Base-by-base conservation (phyloP, 2,888 invertebrate species). In the Drosophila sordidapex region DNA sequence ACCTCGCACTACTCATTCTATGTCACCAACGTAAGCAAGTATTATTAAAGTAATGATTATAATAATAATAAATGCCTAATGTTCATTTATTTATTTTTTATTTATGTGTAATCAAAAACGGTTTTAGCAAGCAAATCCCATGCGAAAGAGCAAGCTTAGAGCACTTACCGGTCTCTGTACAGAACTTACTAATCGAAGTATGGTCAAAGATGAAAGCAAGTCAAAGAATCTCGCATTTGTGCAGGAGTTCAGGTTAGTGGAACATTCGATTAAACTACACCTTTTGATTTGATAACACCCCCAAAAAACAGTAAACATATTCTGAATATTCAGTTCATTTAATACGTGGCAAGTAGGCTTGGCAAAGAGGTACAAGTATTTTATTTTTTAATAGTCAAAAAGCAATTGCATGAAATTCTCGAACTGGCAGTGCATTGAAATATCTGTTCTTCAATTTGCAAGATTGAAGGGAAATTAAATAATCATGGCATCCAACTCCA, bases 401-500 rank as follows among this genome's bases (percentile, higher is more conserved):
- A 21, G 13, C 1, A 7, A 2, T 56, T 57, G 4, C 43, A 56
- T 15, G 29, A 35, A 11, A 35, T 15, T 29, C 3, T 60, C 25
- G 8, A 43, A 7, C 10, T 33, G 13, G n/a, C 6, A 38, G 29
- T 49, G 33, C 40, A 40, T 35, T 46, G 15, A 33, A 51, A 43
- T 35, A 56, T 67, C 4, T 53, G 53, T 76, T 21, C 21, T n/a
- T 27, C 29, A 60, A 8, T 31, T 49, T 36, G 25, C 0, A 35
- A 29, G 38, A 38, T 49, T 52, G 21, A 60, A 49, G 67, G 27
- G n/a, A 40, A 62, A 54, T 65, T 58, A 49, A 72, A 63, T 76
- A 59, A 43, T 63, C 56, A 52, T 54, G 36, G 63, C 40, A 46
- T 64, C 36, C 31, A 38, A 52, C 13, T 38, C 21, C 35, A 21